Percentiles rank a stretch among this genome's conserved stretches.
Conservation (phyloP, 2,888 invertebrate species). For the Dimorphilus gyrociliatus region DNA sequence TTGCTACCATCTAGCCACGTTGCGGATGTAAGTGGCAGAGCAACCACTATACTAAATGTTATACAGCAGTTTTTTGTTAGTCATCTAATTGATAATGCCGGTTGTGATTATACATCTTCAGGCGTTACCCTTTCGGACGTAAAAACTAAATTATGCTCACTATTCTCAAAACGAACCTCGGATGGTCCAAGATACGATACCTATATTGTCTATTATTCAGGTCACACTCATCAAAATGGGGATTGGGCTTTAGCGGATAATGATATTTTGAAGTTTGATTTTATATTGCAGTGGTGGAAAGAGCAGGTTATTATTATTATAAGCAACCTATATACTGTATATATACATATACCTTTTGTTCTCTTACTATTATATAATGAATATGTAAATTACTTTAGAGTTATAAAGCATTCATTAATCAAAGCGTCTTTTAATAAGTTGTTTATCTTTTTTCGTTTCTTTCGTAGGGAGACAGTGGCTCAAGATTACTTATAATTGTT, state of each 20-base stretch:
- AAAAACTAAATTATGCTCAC: conserved; percentile 16
- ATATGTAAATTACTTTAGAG: no score
- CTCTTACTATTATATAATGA: no score
- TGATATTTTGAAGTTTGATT: conserved; percentile 19
- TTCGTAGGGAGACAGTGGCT: conserved; percentile 16
- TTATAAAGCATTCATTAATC: no score
- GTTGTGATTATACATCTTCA: conserved; percentile 33
- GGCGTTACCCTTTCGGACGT: conserved; percentile 23
- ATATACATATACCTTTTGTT: no score
- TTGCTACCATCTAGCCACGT: conserved; percentile 18
- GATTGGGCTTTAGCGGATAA: conserved; percentile 35
- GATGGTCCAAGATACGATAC: conserved; percentile 36
- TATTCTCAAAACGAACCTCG: conserved; percentile 25
- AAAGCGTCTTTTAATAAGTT: no score
- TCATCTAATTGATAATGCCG: conserved; percentile 33
- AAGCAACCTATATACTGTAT: no score
- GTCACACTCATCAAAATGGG: conserved; percentile 30
- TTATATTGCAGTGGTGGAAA: conserved; percentile 28
- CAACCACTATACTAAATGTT: conserved; percentile 22
- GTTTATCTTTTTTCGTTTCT: conserved; percentile 2
- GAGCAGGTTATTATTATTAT: no score
- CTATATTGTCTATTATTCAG: conserved; percentile 34
- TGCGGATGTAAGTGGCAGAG: conserved; percentile 19
- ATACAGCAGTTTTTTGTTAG: conserved; percentile 28
- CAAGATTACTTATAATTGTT: conserved; percentile 28